Percentiles rank a stretch among this genome's conserved stretches.
These are phyloP conservation scores for Petrocephalus zakoni DNA, from an alignment of 2,113 vertebrate species.

Conservation along the genomic window DNA sequence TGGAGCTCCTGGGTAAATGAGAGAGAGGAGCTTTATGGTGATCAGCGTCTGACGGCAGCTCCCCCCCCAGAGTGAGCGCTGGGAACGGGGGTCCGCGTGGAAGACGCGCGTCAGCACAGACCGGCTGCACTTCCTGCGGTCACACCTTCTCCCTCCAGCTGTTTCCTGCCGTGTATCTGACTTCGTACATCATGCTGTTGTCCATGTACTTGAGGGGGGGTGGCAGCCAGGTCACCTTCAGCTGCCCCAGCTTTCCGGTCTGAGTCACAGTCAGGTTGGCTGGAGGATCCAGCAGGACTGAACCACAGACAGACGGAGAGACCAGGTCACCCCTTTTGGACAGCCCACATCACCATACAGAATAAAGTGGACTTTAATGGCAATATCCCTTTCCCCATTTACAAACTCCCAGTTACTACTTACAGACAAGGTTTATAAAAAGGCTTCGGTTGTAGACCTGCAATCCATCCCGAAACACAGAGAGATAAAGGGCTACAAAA, in stretches of 20 bases:
- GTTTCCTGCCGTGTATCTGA: slow-evolving; percentile 53
- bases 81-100: not conserved
- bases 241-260: slow-evolving; percentile 53
- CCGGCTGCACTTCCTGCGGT: not conserved
- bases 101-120: not conserved
- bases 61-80: not conserved
- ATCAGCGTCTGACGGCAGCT: not conserved
- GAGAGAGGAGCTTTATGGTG: not conserved
- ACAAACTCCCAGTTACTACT: slow-evolving; percentile 35
- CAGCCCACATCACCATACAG: not conserved
- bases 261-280: slow-evolving; percentile 56
- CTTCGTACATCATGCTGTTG: slow-evolving; percentile 69
- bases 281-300: slow-evolving; percentile 75
- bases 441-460: slow-evolving; percentile 55
- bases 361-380: not conserved
- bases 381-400: not conserved
- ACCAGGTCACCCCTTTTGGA: not conserved
- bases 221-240: slow-evolving; percentile 66
- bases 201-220: slow-evolving; percentile 63
- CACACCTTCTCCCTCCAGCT: slow-evolving; percentile 53
- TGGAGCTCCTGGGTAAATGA: slow-evolving; percentile 40
- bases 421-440: slow-evolving; percentile 62
- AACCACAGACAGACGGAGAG: not conserved
- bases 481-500: slow-evolving; percentile 61
- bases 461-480: slow-evolving; percentile 40